Evolutionary conservation across 92 coral and sea anemone species (phyloP).

Genomic region (Porites cylindrica): DNA sequence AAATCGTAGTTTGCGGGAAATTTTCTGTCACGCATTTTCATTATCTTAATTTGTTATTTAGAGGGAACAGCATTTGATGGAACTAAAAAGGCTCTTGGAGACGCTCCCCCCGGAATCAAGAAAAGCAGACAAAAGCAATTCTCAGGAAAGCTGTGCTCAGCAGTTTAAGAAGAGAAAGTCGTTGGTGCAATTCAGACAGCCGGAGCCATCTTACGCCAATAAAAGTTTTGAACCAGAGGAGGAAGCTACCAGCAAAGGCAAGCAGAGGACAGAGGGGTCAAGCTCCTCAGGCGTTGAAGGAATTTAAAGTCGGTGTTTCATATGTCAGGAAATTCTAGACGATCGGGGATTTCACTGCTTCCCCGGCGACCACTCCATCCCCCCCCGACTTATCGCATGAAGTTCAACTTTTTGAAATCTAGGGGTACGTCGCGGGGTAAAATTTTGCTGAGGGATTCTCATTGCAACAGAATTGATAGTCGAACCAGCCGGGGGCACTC

Average conservation of each 20-base stretch:
- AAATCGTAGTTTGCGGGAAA: neutral
- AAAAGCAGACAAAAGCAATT: neutral
- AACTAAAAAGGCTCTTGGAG: conserved; percentile 67
- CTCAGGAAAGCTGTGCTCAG: conserved; percentile 23
- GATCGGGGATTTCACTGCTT: no score
- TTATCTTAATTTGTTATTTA: neutral
- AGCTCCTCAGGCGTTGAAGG: conserved; percentile 20
- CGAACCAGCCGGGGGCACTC: no score
- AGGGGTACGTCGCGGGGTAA: no score
- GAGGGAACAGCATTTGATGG: conserved; percentile 78
- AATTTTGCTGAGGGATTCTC: no score
- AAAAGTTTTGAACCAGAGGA: conserved; percentile 33
- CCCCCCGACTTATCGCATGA: no score
- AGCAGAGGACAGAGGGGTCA: neutral
- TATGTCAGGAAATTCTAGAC: no score
- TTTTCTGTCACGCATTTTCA: neutral
- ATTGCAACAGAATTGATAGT: no score
- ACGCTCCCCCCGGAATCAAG: conserved; percentile 40
- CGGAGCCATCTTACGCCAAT: conserved; percentile 28
- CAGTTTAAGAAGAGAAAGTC: conserved; percentile 39
- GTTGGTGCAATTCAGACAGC: conserved; percentile 27
- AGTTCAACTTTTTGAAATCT: no score
- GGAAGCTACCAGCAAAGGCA: neutral
- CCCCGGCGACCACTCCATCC: no score
- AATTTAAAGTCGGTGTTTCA: neutral